Base-by-base conservation (phyloP, 2,888 invertebrate genomes). In the Dynastes tityus region DNA sequence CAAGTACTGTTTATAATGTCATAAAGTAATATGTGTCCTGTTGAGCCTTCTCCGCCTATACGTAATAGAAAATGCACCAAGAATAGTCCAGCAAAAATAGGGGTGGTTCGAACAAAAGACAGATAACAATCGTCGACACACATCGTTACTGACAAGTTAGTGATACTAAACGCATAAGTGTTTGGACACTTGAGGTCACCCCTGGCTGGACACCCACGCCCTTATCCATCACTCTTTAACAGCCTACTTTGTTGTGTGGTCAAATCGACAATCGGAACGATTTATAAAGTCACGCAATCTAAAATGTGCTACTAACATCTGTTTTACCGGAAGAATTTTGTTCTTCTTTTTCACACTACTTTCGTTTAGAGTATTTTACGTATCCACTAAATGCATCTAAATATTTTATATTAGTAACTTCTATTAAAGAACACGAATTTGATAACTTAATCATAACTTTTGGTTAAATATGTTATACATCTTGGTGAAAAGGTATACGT, bases 171-270 rank as follows among this genome's bases (percentile, higher is more conserved):
- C 70, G 40, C 63, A 37, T 78, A 74, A 78, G 78, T 84, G 81
- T 83, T 83, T 82, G 81, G 82, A 83, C 82, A 83, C 83, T 84
- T 84, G 82, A 83, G 83, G 83, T 84, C 82, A 83, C 83, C 83
- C 83, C 82, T 82, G 80, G 80, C 80, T 78, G 80, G 73, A 79
- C 80, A 80, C 77, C 80, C 80, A 82, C 82, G 81, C 82, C 82
- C 82, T 70, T 74, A 74, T 74, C 73, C 73, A 61, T 74, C 73
- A 74, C 55, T 64, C 73, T 78, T 64, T 78, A 71, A 73, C 64
- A 71, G 78, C 61, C 63, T 58, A 70, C 61, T 73, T 71, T 73
- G 55, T 71, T 78, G 55, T 73, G 68, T 29, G 78, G 78, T 78
- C 64, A 65, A 45, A 27, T 61, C 73, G 61, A 63, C 73, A 61